These are phyloP conservation scores for Smutsia gigantea DNA, from an alignment of 2,797 vertebrate species.

Conservation along the genomic window DNA sequence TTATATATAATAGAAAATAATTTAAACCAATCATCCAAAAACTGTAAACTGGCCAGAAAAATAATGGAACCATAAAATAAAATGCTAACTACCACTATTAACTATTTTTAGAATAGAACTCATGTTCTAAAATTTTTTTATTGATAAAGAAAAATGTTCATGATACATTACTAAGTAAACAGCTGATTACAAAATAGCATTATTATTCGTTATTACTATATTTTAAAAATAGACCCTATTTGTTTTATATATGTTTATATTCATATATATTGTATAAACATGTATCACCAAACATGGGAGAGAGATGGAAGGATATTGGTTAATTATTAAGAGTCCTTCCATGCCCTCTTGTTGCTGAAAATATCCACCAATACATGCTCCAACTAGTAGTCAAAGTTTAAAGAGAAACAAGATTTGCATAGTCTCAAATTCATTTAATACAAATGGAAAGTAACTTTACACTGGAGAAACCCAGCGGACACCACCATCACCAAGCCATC, in stretches of 20 bases:
- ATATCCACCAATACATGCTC: not conserved
- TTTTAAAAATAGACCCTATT: not conserved
- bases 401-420: not conserved
- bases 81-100: not conserved
- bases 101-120: not conserved
- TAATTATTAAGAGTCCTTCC: not conserved
- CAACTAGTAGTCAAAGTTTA: not conserved
- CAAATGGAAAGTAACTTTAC: not conserved
- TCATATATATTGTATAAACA: not conserved
- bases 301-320: not conserved
- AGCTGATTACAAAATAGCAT: not conserved
- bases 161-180: not conserved
- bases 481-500: not conserved
- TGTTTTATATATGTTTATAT: not conserved
- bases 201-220: not conserved
- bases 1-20: constrained; percentile 36
- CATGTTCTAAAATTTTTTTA: not conserved
- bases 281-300: not conserved
- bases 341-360: not conserved
- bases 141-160: not conserved
- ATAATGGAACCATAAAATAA: constrained; percentile 34
- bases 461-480: not conserved
- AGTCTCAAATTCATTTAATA: not conserved
- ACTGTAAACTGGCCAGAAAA: constrained; percentile 39
- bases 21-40: not conserved